Evolutionary conservation across 2,888 invertebrate species (phyloP).

Genomic region (Agriopis leucophaearia): DNA sequence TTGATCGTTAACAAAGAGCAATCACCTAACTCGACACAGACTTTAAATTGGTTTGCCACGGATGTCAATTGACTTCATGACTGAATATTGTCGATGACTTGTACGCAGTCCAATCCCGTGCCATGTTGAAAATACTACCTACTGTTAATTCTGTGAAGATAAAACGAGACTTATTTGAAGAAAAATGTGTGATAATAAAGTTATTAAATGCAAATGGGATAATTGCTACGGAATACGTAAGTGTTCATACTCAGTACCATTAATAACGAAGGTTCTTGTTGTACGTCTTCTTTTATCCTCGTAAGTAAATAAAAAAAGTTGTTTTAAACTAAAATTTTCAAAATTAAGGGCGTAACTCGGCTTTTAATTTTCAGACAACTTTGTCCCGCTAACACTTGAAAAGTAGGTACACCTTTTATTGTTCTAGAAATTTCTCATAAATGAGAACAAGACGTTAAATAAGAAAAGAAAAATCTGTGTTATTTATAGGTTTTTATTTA

Average conservation of each 20-base stretch:
- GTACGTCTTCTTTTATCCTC: background rate
- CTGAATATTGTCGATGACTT: conserved; percentile 4
- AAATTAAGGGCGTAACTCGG: too few species aligned
- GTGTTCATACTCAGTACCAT: conserved; percentile 11
- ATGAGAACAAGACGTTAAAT: too few species aligned
- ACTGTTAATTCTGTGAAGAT: conserved; percentile 28
- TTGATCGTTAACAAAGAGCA: conserved; percentile 16
- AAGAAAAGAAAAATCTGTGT: too few species aligned
- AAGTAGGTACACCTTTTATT: too few species aligned
- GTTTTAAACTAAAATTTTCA: too few species aligned
- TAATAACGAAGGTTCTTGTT: too few species aligned
- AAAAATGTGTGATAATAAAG: conserved; percentile 41
- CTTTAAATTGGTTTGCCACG: conserved; percentile 42
- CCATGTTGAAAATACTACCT: conserved; percentile 41
- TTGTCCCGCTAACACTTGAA: too few species aligned
- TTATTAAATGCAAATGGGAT: conserved; percentile 44
- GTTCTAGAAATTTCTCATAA: too few species aligned
- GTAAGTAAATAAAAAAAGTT: too few species aligned
- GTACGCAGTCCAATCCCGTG: conserved; percentile 17
- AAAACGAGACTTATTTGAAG: conserved; percentile 35
- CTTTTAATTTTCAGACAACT: too few species aligned
- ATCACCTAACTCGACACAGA: conserved; percentile 13
- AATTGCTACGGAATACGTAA: conserved; percentile 36
- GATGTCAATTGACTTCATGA: conserved; percentile 40
- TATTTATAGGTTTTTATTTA: too few species aligned